Evolutionary conservation across 1,140 invertebrate species (phyloP), one percentile per base, ranked within the genome.

Genomic region (Pseudomyrmex concolor): DNA sequence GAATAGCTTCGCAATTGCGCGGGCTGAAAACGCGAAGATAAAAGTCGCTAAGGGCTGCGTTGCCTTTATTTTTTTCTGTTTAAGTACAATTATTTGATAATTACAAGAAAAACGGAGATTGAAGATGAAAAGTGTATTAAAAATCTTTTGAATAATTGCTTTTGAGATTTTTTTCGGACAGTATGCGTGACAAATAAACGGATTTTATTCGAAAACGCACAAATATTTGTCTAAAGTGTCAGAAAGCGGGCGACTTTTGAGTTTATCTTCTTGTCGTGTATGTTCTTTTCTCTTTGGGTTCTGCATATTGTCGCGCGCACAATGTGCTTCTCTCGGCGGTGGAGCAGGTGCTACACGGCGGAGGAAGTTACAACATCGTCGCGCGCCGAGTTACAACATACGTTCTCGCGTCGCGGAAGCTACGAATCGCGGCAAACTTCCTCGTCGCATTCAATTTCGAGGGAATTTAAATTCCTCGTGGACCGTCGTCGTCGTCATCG

Each of bases 401-500:
- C 19, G 25, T 34, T 3, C 72, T 8, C 22, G 15, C 22, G 48
- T 43, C 57, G 68, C 59, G 70, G 25, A 45, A 82, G 57, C 70
- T 62, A 22, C 57, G 70, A 62, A 64, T 63, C 78, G 59, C 59
- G 59, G n/a, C 13, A 51, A 86, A 83, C 55, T 85, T 83, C 55
- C 17, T 45, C 83, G 64, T 55, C 48, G 62, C 51, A 51, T 71
- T 59, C 54, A 64, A 73, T 70, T 84, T 82, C 63, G 68, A 22
- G 59, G 9, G 60, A 60, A 76, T 85, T 83, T 86, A 67, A 83
- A 86, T 86, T 86, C 77, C 45, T 43, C 67, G 22, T 43, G 67
- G 54, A 43, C 34, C 34, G 34, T 34, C 34, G 34, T 34, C 45
- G 43, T 43, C 12, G 57, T n/a, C 57, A 50, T 9, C 19, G 15